Percentiles rank a stretch among this genome's conserved stretches.
Conservation (phyloP, 2,113 vertebrate species). For the Oncorhynchus gorbuscha region DNA sequence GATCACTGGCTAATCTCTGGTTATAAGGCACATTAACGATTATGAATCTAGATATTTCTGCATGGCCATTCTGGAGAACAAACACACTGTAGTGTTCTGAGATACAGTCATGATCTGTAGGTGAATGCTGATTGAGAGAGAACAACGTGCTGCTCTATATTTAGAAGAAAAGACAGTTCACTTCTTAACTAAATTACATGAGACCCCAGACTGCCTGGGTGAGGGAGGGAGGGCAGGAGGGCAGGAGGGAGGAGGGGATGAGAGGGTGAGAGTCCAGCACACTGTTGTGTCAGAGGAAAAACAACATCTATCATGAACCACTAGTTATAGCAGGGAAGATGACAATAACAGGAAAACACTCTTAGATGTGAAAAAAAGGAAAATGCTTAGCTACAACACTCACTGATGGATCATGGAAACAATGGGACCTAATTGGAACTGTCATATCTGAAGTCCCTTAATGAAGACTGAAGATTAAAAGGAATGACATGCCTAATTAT, state of each 20-base stretch:
- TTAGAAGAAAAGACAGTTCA: slow-evolving; percentile 15
- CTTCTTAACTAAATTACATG: slow-evolving; percentile 11
- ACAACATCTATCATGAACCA: not conserved
- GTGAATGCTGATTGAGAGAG: not conserved
- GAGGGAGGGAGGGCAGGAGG: too few relatives aligned
- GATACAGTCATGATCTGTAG: not conserved
- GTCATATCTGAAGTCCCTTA: slow-evolving; percentile 5
- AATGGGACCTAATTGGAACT: not conserved
- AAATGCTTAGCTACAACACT: not conserved
- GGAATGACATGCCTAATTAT: not conserved
- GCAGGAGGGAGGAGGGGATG: too few relatives aligned
- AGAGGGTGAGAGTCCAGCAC: not conserved
- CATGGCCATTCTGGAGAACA: not conserved
- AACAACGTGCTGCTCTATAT: slow-evolving; percentile 15
- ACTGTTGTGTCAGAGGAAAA: not conserved
- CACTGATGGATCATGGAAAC: not conserved
- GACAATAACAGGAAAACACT: not conserved
- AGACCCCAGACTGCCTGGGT: not conserved
- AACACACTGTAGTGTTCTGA: not conserved
- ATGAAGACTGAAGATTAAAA: not conserved
- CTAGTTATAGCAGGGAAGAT: too few relatives aligned
- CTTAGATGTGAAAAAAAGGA: not conserved
- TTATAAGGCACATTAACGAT: not conserved
- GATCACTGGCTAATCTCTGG: not conserved
- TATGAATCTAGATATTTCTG: not conserved